phyloP scores from a whole-genome alignment of 2,888 invertebrate species.

The Lordiphosa fenestrarum region DNA sequence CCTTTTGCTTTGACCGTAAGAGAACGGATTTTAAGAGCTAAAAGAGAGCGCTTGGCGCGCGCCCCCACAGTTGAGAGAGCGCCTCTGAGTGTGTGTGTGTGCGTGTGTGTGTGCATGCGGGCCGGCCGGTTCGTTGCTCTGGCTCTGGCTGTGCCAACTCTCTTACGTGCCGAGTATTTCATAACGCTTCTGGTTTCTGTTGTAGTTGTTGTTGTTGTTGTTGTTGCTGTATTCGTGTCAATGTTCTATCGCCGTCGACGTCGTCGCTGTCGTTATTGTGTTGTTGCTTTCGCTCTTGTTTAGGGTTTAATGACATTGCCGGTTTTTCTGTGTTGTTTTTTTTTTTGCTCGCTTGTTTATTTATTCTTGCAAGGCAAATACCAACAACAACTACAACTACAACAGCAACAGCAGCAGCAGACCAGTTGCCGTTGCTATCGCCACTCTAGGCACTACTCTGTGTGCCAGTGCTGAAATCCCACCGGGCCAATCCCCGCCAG shows the following conservation, averaged over 20 bases:
- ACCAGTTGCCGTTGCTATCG: constrained; percentile 14
- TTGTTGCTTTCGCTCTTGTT: constrained; percentile 73
- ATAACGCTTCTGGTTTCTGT: constrained; percentile 73
- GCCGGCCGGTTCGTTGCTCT: constrained; percentile 67
- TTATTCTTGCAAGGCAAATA: constrained; percentile 66
- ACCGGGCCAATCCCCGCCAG: constrained; percentile 1
- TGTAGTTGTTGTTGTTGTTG: constrained; percentile 54
- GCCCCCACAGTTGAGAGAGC: constrained; percentile 39
- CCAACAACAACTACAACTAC: constrained; percentile 32
- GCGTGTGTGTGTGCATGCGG: constrained; percentile 24
- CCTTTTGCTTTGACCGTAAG: constrained; percentile 45
- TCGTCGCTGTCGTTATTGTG: constrained; percentile 40
- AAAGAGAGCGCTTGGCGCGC: constrained; percentile 40
- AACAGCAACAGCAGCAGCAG: constrained; percentile 5
- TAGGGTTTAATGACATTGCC: constrained; percentile 77
- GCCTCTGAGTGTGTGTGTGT: constrained; percentile 8
- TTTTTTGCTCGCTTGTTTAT: constrained; percentile 59
- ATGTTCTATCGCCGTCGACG: constrained; percentile 57
- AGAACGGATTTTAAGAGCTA: constrained; percentile 27
- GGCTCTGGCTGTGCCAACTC: constrained; percentile 33
- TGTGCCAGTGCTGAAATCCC: neutral
- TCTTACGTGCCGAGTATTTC: constrained; percentile 55
- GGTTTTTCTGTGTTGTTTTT: constrained; percentile 46
- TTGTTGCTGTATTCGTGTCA: constrained; percentile 59
- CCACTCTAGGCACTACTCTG: neutral